Base-by-base conservation (phyloP, 2,113 vertebrate genomes). In the Glaucomys volans region DNA sequence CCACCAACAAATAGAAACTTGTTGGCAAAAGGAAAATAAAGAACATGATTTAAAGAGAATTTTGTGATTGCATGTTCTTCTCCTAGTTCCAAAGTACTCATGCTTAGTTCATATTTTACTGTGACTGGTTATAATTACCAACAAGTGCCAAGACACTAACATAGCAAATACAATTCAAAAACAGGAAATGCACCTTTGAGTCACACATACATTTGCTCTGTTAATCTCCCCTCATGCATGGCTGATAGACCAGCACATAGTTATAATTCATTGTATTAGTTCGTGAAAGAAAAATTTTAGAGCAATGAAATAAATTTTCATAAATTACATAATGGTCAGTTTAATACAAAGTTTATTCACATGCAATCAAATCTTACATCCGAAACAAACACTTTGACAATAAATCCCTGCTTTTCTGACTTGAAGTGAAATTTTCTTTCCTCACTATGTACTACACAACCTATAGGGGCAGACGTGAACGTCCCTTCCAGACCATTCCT, bases 21-120 rank as follows among this genome's bases (percentile, higher is more conserved):
- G 26, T 26, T 95, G 92, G 54, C 89, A 95, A n/a, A 69, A 92
- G 85, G 30, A 95, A 95, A 87, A 47, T 4, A 62, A 40, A 92
- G 52, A 77, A 79, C 0, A 13, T 32, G n/a, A 96, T 44, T 96
- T 82, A 91, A 84, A 88, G 42, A 91, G 40, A 50, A 82, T 91
- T 93, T 62, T 26, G 30, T 50, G 52, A 47, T 59, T 66, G 11
- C 59, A n/a, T 72, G 26, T 77, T 71, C 32, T 83, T 54, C 22
- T 52, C 54, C 77, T 44, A 18, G 13, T 93, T 92, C 52, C 72
- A 85, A 71, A 85, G 44, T 37, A 37, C 11, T 35, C n/a, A 18
- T 57, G 8, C 13, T 37, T 54, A 22, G 42, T 80, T 92, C 47
- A 75, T 1, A 71, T 81, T 86, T 97, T 66, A 66, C 59, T 79